These are phyloP conservation scores for Eulithis prunata DNA, from an alignment of 2,888 invertebrate genomes.

Conservation along the genomic window DNA sequence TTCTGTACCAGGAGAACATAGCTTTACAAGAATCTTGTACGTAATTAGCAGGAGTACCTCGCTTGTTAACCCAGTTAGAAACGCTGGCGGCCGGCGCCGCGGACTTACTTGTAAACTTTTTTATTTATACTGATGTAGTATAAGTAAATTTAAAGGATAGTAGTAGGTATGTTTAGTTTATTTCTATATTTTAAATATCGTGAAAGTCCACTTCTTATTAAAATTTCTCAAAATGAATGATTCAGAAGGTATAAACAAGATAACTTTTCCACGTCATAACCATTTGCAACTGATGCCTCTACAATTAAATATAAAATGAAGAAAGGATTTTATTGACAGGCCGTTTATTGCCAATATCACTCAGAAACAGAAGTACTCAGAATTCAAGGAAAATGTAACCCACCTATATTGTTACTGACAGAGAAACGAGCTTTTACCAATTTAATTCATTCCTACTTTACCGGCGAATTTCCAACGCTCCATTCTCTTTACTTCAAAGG, in stretches of 20 bases:
- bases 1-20: constrained; percentile 46
- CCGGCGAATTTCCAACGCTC: constrained; percentile 28
- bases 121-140: constrained; percentile 16
- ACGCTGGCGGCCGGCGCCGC: constrained; percentile 45
- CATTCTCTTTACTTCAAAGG: constrained; percentile 27
- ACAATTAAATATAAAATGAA: not conserved
- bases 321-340: not conserved
- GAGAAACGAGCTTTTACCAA: constrained; percentile 32
- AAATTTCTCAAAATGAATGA: too few species aligned
- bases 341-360: constrained; percentile 14
- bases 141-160: constrained; percentile 27
- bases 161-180: not conserved
- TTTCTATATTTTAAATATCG: too few species aligned
- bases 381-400: constrained; percentile 23
- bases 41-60: constrained; percentile 57
- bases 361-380: constrained; percentile 7
- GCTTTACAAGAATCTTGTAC: constrained; percentile 49
- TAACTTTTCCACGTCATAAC: too few species aligned
- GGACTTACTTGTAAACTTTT: constrained; percentile 35
- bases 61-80: constrained; percentile 67
- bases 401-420: constrained; percentile 29
- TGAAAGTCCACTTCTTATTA: too few species aligned
- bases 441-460: constrained; percentile 39
- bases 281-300: too few species aligned
- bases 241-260: too few species aligned